A percentile compares a stretch with the other conserved stretches of the same genome.
Conservation (phyloP, 2,797 vertebrate species). For the Tenualosa ilisha region DNA sequence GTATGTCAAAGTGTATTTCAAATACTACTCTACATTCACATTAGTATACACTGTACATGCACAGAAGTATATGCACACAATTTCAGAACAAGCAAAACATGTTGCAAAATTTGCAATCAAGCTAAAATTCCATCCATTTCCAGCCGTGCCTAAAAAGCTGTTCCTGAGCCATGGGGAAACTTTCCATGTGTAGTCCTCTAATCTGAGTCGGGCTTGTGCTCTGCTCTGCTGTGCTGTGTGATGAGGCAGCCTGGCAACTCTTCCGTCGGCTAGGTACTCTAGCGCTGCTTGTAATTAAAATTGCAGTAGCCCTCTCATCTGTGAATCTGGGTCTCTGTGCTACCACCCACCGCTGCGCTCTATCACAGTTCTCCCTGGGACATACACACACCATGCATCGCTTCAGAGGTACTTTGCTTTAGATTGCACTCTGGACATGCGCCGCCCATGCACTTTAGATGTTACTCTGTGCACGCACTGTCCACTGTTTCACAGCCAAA, state of each 20-base stretch:
- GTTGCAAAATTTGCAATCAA: background rate
- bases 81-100: background rate
- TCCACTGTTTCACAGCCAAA: too few relatives aligned
- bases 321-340: slow-evolving; percentile 23
- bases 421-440: background rate
- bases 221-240: background rate
- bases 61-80: too few relatives aligned
- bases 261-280: slow-evolving; percentile 3
- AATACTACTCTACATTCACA: background rate
- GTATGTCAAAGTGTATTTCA: background rate
- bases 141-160: background rate
- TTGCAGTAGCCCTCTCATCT: slow-evolving; percentile 24
- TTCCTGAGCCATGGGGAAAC: background rate
- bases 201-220: background rate
- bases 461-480: too few relatives aligned
- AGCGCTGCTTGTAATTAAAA: slow-evolving; percentile 15
- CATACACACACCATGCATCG: background rate
- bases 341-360: slow-evolving; percentile 7
- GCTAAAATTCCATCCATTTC: background rate
- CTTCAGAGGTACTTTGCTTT: background rate
- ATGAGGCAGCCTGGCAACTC: background rate
- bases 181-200: background rate
- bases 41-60: background rate
- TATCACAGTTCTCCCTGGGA: background rate
- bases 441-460: too few relatives aligned